These are phyloP conservation scores for Sylvia borin DNA, from an alignment of 2,797 vertebrate genomes.

Conservation along the genomic window DNA sequence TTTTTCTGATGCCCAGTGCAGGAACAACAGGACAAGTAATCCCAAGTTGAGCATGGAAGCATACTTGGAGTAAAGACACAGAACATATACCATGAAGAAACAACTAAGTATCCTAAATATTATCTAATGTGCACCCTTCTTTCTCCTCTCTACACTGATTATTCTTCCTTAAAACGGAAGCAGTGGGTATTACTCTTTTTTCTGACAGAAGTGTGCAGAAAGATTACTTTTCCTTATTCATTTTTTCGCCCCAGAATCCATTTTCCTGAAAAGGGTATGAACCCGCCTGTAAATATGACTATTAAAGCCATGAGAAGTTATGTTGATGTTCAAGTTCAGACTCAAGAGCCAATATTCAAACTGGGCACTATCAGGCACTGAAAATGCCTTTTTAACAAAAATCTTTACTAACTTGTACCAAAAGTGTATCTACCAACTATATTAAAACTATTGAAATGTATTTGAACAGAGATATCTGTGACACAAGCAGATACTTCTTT, in stretches of 20 bases:
- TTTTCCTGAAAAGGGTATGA: not conserved
- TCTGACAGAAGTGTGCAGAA: not conserved
- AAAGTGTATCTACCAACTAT: not conserved
- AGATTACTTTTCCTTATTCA: not conserved
- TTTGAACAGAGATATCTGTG: not conserved
- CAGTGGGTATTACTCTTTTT: not conserved
- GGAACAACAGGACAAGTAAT: not conserved
- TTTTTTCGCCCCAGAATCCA: not conserved
- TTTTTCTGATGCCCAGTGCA: not conserved
- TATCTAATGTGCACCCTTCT: not conserved
- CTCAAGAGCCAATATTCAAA: not conserved
- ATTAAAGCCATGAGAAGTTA: not conserved
- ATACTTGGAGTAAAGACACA: not conserved
- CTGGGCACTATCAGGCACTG: not conserved
- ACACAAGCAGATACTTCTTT: not conserved
- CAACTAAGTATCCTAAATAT: not conserved
- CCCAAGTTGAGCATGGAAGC: not conserved
- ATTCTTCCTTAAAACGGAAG: not conserved
- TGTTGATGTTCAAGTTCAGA: not conserved
- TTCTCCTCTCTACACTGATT: not conserved
- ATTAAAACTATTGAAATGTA: not conserved
- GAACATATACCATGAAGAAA: not conserved
- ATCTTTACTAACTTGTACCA: not conserved
- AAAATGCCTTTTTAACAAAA: not conserved
- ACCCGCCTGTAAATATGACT: fast-evolving